phyloP scores from a whole-genome alignment of 1,140 invertebrate species.

The Forficula auricularia region DNA sequence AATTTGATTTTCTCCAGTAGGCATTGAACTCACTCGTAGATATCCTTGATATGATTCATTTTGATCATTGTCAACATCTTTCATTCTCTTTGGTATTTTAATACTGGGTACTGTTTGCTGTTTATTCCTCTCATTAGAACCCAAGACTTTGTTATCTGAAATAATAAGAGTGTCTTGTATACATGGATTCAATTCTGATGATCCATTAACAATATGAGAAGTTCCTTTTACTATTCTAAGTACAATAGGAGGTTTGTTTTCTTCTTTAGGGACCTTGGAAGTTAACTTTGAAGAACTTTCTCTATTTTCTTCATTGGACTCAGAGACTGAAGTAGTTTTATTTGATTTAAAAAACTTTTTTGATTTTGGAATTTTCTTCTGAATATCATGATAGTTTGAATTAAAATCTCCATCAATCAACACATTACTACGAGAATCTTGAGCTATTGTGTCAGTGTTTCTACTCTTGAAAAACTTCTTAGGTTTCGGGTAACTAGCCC shows the following conservation, averaged over 20 bases:
- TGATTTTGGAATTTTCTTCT: conserved; percentile 1
- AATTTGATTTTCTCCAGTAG: no score
- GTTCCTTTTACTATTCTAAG: conserved; percentile 46
- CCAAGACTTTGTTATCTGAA: no score
- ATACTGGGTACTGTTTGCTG: no score
- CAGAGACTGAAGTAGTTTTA: background rate
- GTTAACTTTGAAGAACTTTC: conserved; percentile 11
- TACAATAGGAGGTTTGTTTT: conserved; percentile 44
- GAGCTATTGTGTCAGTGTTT: conserved; percentile 35
- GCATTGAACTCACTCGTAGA: no score
- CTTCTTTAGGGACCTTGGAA: conserved; percentile 19
- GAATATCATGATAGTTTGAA: background rate
- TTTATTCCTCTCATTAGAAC: no score
- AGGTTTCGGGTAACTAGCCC: conserved; percentile 42
- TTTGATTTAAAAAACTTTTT: conserved; percentile 11
- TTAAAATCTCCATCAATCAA: background rate
- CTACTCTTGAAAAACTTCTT: conserved; percentile 84
- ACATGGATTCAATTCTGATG: no score
- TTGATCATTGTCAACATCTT: no score
- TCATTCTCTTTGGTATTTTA: no score
- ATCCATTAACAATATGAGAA: conserved; percentile 28
- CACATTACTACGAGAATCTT: conserved; percentile 1
- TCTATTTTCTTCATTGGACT: conserved; percentile 15
- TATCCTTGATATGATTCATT: no score
- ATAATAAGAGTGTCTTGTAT: no score